phyloP scores from a whole-genome alignment of 1,140 invertebrate genomes.

The Hestina assimilis region DNA sequence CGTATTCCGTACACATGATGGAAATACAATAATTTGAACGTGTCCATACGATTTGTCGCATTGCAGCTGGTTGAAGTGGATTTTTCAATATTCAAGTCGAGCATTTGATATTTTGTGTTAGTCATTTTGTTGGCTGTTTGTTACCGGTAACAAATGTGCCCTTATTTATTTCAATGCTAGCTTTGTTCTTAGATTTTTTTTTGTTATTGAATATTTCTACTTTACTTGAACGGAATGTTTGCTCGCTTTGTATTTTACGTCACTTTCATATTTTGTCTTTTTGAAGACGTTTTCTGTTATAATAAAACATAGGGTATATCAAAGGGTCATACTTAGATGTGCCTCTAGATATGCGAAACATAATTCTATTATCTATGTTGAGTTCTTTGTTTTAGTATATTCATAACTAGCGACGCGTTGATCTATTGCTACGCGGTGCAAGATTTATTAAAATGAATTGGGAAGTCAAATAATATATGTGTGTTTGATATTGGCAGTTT shows the following conservation, averaged over 20 bases:
- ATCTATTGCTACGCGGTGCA: too few species aligned
- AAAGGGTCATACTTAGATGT: too few species aligned
- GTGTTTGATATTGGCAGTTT: too few species aligned
- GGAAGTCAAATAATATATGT: too few species aligned
- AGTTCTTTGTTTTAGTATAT: too few species aligned
- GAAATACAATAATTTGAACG: conserved; percentile 68
- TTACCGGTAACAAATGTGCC: conserved; percentile 4
- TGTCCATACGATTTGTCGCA: conserved; percentile 66
- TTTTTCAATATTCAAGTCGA: conserved; percentile 50
- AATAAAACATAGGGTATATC: background rate
- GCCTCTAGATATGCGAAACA: too few species aligned
- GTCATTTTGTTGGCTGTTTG: conserved; percentile 31
- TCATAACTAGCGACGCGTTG: too few species aligned
- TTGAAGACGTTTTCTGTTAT: background rate
- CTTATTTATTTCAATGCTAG: background rate
- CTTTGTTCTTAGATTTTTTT: background rate
- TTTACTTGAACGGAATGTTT: background rate
- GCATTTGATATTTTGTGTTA: conserved; percentile 34
- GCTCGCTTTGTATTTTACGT: background rate
- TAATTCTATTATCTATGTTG: too few species aligned
- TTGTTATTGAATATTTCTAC: background rate
- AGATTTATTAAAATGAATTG: too few species aligned
- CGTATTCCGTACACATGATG: conserved; percentile 48
- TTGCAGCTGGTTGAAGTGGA: conserved; percentile 45
- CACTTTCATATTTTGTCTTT: background rate